These are phyloP conservation scores for Pygmarrhopalites habei DNA, from an alignment of 1,140 invertebrate genomes.

Conservation along the genomic window DNA sequence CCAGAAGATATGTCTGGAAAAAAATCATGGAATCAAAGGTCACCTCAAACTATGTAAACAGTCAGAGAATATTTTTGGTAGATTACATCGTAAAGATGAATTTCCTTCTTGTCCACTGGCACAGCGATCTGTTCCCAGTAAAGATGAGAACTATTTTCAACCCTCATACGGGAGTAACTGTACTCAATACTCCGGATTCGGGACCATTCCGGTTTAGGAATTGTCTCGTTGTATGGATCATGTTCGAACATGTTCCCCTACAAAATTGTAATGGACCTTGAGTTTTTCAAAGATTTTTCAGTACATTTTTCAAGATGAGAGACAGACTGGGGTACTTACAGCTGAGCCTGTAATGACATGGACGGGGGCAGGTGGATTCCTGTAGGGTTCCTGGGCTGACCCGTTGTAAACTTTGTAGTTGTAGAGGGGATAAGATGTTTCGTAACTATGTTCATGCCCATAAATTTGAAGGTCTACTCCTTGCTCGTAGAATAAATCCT, in stretches of 20 bases:
- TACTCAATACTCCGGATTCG: slow-evolving; percentile 82
- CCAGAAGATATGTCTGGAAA: no score
- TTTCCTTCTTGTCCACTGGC: no score
- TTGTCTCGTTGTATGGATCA: slow-evolving; percentile 48
- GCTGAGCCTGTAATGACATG: slow-evolving; percentile 91
- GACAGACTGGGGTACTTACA: no score
- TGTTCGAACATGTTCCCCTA: slow-evolving; percentile 55
- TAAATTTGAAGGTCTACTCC: slow-evolving; percentile 88
- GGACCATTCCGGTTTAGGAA: slow-evolving; percentile 68
- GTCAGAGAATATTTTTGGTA: no score
- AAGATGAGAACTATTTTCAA: slow-evolving; percentile 75
- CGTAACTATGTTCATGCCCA: slow-evolving; percentile 95
- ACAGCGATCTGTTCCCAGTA: slow-evolving; percentile 86
- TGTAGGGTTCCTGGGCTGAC: slow-evolving; percentile 66
- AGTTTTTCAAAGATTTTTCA: no score
- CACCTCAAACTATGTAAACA: no score
- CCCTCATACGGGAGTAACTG: slow-evolving; percentile 79
- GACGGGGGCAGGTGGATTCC: slow-evolving; percentile 78
- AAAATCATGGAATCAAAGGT: no score
- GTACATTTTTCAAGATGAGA: no score
- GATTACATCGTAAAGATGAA: no score
- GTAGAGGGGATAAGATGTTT: slow-evolving; percentile 87
- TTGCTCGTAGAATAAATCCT: slow-evolving; percentile 75
- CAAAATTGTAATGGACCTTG: no score
- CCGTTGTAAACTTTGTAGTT: slow-evolving; percentile 79